Percentiles rank a stretch among this genome's conserved stretches.
These are phyloP conservation scores for Philonicus albiceps DNA, from an alignment of 2,888 invertebrate species.

Conservation along the genomic window DNA sequence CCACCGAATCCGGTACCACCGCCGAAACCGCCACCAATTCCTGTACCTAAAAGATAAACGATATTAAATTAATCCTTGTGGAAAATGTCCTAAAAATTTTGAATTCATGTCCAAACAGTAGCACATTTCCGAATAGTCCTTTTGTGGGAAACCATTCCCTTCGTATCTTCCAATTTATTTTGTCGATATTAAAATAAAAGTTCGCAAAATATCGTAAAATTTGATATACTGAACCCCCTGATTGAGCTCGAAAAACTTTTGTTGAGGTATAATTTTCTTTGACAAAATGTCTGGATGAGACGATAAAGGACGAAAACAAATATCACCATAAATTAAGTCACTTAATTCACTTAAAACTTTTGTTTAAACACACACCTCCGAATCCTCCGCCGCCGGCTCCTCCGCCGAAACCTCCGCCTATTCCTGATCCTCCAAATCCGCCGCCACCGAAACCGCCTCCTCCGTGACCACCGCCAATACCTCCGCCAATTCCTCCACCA, in stretches of 20 bases:
- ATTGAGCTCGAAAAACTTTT: too few species aligned
- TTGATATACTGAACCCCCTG: too few species aligned
- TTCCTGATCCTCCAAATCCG: conserved; percentile 42
- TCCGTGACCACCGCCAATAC: conserved; percentile 51
- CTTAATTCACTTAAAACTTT: conserved; percentile 8
- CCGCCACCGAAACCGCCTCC: conserved; percentile 33
- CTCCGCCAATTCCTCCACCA: conserved; percentile 54
- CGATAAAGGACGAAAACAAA: neutral
- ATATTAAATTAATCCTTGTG: neutral
- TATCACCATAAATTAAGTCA: neutral
- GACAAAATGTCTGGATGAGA: neutral
- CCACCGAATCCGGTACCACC: conserved; percentile 46
- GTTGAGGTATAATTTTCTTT: too few species aligned
- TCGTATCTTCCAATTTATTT: too few species aligned
- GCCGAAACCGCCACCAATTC: conserved; percentile 44
- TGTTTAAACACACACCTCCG: conserved; percentile 40
- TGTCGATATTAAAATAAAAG: neutral
- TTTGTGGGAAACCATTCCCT: neutral
- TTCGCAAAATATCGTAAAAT: neutral
- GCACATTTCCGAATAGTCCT: neutral
- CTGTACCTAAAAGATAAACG: conserved; percentile 27
- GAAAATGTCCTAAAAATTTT: neutral
- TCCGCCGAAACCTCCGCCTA: conserved; percentile 53
- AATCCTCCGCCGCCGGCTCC: conserved; percentile 42
- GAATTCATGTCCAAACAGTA: neutral